A percentile compares a stretch with the other conserved stretches of the same genome.
phyloP scores from a whole-genome alignment of 2,113 vertebrate genomes.

The Phrynocephalus versicolor region DNA sequence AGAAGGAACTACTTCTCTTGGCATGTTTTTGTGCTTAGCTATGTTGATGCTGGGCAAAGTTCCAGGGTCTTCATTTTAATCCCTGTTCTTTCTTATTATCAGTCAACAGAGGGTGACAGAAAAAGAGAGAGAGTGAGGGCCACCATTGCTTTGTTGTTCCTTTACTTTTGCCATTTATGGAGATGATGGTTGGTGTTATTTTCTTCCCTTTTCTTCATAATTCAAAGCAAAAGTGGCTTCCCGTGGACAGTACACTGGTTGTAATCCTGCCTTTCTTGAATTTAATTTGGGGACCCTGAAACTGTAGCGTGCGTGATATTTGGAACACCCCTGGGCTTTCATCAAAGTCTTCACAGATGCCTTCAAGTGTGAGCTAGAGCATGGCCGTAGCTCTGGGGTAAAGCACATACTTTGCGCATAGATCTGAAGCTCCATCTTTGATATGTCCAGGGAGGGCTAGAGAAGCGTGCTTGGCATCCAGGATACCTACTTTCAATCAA shows the following conservation, averaged over 20 bases:
- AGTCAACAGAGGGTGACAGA: neutral
- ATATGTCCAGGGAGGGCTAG: too few species aligned
- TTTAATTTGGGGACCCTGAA: neutral
- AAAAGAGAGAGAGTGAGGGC: neutral
- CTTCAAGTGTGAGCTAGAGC: too few species aligned
- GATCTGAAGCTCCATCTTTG: too few species aligned
- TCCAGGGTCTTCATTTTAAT: constrained; percentile 10
- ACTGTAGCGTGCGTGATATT: neutral
- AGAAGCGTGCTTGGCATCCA: too few species aligned
- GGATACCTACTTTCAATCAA: too few species aligned
- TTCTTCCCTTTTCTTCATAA: neutral
- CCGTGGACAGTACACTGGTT: neutral
- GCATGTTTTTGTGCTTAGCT: neutral
- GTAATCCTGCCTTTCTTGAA: neutral
- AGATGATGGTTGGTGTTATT: neutral
- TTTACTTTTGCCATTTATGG: neutral
- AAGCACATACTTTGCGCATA: too few species aligned
- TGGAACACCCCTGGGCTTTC: neutral
- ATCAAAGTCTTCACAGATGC: too few species aligned
- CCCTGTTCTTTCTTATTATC: neutral
- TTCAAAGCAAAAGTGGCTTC: neutral
- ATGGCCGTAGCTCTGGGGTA: too few species aligned
- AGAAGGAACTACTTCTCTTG: neutral
- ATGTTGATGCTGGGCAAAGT: accelerated
- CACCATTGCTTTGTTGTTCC: neutral